Base-by-base conservation (phyloP, 2,888 invertebrate genomes). In the Drosophila merina region DNA sequence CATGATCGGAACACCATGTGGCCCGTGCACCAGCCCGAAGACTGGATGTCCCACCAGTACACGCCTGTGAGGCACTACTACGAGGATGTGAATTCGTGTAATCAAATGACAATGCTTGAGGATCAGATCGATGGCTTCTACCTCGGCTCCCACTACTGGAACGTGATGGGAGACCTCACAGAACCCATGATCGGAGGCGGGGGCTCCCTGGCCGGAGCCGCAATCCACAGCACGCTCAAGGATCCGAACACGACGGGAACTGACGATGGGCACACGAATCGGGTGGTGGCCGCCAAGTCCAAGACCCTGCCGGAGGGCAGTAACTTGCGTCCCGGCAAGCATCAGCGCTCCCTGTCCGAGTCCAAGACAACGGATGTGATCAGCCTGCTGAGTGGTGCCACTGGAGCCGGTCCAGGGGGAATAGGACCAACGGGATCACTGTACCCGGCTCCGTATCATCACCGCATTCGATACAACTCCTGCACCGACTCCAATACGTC, bases 401-500 rank as follows among this genome's bases (percentile, higher is more conserved):
- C 14, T 0, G 49, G 57, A 0, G 57, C 51, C 8, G 68, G 68
- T 42, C 36, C 36, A 6, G 36, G 36, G 1, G 72, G 63, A 4
- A 33, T 47, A 2, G 50, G 30, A 7, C 5, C 44, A 3, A 44
- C 45, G 6, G 69, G 57, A 55, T 25, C 44, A 48, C 60, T 42
- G 36, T 60, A 73, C 57, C 71, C 75, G 40, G 31, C 44, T 3
- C 55, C 57, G 12, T 81, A 88, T 90, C 90, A 92, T 88, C 88
- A 93, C 92, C 76, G 93, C 88, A 89, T 93, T 90, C 91, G 93
- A n/a, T 93, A 93, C 74, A 93, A 93, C 89, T 93, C 93, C 1
- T 93, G 94, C 83, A 94, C 95, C n/a, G 96, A 96, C 88, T 96
- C 96, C 1, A 95, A 95, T 63, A 96, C 96, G 0, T 96, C 96